A percentile compares a stretch with the other conserved stretches of the same genome.
phyloP scores from a whole-genome alignment of 2,797 vertebrate genomes.

The Eleutherodactylus coqui region DNA sequence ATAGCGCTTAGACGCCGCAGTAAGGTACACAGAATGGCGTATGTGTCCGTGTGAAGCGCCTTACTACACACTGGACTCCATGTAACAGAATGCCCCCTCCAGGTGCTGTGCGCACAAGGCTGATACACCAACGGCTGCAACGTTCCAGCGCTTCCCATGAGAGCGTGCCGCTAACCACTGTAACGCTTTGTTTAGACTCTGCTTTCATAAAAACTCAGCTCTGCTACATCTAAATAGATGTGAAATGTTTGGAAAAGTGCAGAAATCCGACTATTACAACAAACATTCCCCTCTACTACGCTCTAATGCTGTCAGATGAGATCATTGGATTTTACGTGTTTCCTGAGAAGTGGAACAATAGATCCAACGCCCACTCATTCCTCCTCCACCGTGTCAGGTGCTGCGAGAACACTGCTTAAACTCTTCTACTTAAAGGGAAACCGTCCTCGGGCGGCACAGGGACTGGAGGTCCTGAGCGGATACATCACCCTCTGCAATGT shows the following conservation, averaged over 20 bases:
- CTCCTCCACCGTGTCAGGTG: constrained; percentile 42
- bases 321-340: constrained; percentile 21
- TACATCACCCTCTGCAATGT: too few species aligned
- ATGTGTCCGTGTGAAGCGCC: too few species aligned
- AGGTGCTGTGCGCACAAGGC: too few species aligned
- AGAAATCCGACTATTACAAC: constrained; percentile 18
- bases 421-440: constrained; percentile 11
- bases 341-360: constrained; percentile 43
- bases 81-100: too few species aligned
- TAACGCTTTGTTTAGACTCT: neutral
- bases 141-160: neutral
- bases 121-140: too few species aligned
- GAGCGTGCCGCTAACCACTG: neutral
- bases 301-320: constrained; percentile 30
- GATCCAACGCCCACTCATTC: constrained; percentile 31
- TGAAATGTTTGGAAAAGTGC: neutral
- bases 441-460: neutral
- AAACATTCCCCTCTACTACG: neutral
- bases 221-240: neutral
- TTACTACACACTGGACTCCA: too few species aligned
- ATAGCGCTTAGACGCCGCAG: too few species aligned
- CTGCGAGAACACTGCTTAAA: neutral
- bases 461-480: neutral
- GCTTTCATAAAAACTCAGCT: neutral
- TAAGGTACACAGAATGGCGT: too few species aligned